phyloP scores from a whole-genome alignment of 2,113 vertebrate species.

The Rutilus rutilus region DNA sequence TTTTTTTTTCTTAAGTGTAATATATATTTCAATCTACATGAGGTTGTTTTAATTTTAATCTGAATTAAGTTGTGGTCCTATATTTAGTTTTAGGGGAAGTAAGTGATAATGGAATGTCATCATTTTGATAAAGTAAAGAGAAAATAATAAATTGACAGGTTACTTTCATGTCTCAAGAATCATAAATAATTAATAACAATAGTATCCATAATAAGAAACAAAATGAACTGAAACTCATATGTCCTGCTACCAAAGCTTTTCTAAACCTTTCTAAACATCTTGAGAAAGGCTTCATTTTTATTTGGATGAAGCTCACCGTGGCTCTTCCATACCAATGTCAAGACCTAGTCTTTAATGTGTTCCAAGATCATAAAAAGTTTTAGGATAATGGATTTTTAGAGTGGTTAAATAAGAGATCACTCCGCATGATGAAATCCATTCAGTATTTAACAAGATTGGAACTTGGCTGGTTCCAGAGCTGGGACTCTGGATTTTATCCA shows the following conservation, averaged over 20 bases:
- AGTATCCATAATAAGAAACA: neutral
- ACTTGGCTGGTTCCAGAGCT: neutral
- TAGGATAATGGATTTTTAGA: slow-evolving; percentile 5
- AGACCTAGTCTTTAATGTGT: neutral
- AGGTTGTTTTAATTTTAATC: too few relatives aligned
- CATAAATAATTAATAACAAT: too few relatives aligned
- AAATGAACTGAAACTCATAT: neutral
- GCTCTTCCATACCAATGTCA: neutral
- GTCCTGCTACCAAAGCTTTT: neutral
- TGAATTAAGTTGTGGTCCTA: too few relatives aligned
- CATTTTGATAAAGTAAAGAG: neutral
- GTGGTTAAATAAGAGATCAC: neutral
- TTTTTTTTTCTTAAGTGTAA: too few relatives aligned
- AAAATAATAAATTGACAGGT: neutral
- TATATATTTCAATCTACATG: too few relatives aligned
- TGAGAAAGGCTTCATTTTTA: neutral
- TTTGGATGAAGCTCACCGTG: neutral
- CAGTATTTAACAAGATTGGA: neutral
- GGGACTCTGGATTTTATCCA: slow-evolving; percentile 53
- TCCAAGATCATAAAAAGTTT: neutral
- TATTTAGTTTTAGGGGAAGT: neutral
- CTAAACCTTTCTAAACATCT: neutral
- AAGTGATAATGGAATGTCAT: neutral
- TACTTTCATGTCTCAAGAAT: too few relatives aligned
- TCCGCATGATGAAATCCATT: neutral